phyloP scores from a whole-genome alignment of 2,113 vertebrate genomes.

The Trogon melanurus region DNA sequence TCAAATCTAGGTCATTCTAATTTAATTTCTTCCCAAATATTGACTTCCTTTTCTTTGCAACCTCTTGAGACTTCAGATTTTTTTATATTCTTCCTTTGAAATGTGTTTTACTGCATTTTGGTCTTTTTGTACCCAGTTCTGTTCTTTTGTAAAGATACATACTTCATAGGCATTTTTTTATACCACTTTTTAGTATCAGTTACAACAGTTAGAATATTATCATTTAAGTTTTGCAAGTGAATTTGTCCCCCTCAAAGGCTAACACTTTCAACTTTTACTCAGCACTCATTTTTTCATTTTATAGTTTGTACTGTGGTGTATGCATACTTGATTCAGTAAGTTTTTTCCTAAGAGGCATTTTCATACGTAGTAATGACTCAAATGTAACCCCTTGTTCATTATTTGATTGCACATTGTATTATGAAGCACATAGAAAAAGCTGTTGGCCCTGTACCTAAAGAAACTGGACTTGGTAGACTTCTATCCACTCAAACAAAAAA shows the following conservation, averaged over 20 bases:
- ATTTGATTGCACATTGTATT: background rate
- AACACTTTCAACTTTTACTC: background rate
- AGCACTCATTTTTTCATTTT: background rate
- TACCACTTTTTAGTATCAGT: background rate
- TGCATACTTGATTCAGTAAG: background rate
- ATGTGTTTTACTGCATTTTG: background rate
- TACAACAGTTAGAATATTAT: background rate
- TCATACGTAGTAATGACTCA: background rate
- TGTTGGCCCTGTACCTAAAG: background rate
- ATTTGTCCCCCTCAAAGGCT: background rate
- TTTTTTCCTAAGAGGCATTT: background rate
- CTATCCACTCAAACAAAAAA: background rate
- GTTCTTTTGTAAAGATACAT: background rate
- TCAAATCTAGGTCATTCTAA: background rate
- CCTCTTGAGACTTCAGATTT: background rate
- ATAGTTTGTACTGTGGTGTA: background rate
- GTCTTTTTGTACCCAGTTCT: background rate
- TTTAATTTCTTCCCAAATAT: background rate
- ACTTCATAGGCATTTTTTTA: background rate
- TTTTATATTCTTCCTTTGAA: background rate
- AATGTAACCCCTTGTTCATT: background rate
- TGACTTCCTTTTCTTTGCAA: background rate
- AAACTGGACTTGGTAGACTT: background rate
- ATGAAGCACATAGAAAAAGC: background rate
- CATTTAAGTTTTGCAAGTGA: background rate